phyloP scores from a whole-genome alignment of 2,888 invertebrate species.

The Malachius bipustulatus region DNA sequence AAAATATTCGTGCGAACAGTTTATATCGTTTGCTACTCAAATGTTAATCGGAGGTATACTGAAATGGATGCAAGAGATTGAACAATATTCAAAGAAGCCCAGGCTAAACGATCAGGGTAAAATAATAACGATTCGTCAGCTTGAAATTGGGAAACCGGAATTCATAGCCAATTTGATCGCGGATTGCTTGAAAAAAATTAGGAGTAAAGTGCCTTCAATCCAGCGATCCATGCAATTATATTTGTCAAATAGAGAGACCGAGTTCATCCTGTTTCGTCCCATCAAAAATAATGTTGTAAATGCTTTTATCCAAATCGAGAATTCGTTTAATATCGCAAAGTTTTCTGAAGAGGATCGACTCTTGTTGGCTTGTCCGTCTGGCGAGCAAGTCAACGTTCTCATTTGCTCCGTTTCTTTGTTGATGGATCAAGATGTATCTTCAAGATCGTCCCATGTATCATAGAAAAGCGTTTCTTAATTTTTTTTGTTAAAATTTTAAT shows the following conservation, averaged over 20 bases:
- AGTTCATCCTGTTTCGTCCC: slow-evolving; percentile 90
- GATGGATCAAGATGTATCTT: slow-evolving; percentile 1
- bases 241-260: slow-evolving; percentile 91
- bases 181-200: slow-evolving; percentile 68
- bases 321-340: slow-evolving; percentile 57
- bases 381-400: slow-evolving; percentile 85
- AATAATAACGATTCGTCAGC: slow-evolving; percentile 19
- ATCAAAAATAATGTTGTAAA: slow-evolving; percentile 87
- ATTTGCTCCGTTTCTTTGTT: slow-evolving; percentile 65
- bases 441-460: too few relatives aligned
- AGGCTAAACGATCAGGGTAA: slow-evolving; percentile 10
- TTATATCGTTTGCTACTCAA: slow-evolving; percentile 70
- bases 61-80: slow-evolving; percentile 52
- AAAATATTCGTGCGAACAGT: slow-evolving; percentile 78
- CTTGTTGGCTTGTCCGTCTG: slow-evolving; percentile 81
- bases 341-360: slow-evolving; percentile 73
- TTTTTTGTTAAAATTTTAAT: too few relatives aligned
- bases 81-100: background rate
- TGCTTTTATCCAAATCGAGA: slow-evolving; percentile 74
- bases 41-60: slow-evolving; percentile 64
- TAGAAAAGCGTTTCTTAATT: too few relatives aligned
- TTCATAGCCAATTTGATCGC: slow-evolving; percentile 59
- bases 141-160: slow-evolving; percentile 58
- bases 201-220: slow-evolving; percentile 63
- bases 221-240: slow-evolving; percentile 91